These are phyloP conservation scores for Aphyosemion australe DNA, from an alignment of 2,113 vertebrate genomes.

Conservation along the genomic window DNA sequence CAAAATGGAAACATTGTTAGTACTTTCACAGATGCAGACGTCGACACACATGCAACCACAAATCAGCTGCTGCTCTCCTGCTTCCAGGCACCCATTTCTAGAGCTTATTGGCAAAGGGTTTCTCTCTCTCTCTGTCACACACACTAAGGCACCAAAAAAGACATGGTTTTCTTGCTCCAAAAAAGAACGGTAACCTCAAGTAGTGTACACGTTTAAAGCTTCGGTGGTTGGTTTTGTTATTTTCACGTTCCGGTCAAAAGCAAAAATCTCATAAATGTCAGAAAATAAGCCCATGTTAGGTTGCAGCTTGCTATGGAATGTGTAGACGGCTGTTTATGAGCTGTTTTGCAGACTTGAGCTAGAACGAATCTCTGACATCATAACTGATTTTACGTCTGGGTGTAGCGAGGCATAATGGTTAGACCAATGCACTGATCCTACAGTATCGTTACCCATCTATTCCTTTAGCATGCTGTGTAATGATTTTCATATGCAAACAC, in stretches of 20 bases:
- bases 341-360: neutral
- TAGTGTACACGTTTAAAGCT: neutral
- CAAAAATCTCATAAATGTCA: neutral
- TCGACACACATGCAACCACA: neutral
- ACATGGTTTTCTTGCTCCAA: neutral
- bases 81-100: neutral
- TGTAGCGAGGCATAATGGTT: neutral
- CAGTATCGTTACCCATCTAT: neutral
- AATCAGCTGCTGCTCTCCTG: neutral
- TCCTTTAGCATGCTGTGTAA: neutral
- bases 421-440: neutral
- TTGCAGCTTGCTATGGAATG: neutral
- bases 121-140: neutral
- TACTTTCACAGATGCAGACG: neutral
- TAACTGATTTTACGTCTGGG: neutral
- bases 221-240: neutral
- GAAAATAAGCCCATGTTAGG: neutral
- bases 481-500: conserved; percentile 2
- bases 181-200: neutral
- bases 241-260: neutral
- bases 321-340: neutral
- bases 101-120: neutral
- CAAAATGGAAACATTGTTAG: neutral
- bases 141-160: neutral
- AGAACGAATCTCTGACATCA: neutral